These are phyloP conservation scores for Gibbula magus DNA, from an alignment of 2,888 invertebrate species.

Conservation along the genomic window DNA sequence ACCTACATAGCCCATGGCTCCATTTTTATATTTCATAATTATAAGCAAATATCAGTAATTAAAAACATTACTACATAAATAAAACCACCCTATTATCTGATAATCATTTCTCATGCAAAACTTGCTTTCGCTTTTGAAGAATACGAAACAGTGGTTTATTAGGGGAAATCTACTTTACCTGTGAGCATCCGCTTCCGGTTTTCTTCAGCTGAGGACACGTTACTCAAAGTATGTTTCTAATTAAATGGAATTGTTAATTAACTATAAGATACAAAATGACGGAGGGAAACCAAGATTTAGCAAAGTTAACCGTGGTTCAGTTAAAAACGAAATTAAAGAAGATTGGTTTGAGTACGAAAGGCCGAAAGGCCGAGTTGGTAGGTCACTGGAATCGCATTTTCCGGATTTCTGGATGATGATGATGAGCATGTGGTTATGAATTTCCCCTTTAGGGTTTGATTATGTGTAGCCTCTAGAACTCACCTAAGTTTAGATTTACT, in stretches of 20 bases:
- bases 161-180: not conserved
- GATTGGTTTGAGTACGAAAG: constrained; percentile 52
- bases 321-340: constrained; percentile 35
- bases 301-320: constrained; percentile 33
- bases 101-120: too few species aligned
- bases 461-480: not conserved
- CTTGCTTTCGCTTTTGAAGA: too few species aligned
- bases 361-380: constrained; percentile 61
- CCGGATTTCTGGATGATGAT: not conserved
- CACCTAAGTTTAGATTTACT: not conserved
- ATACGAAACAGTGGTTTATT: too few species aligned
- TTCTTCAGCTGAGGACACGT: constrained; percentile 9
- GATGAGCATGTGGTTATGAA: not conserved
- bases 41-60: too few species aligned
- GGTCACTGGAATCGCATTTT: constrained; percentile 28
- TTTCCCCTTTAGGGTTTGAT: not conserved
- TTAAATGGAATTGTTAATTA: not conserved
- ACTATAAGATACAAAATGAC: not conserved
- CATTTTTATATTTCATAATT: too few species aligned
- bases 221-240: constrained; percentile 11
- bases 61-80: too few species aligned
- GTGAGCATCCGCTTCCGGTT: constrained; percentile 1
- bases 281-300: constrained; percentile 9
- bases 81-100: too few species aligned
- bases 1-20: too few species aligned